Base-by-base conservation (phyloP, 2,888 invertebrate genomes). In the Amphipyra tragopoginis region DNA sequence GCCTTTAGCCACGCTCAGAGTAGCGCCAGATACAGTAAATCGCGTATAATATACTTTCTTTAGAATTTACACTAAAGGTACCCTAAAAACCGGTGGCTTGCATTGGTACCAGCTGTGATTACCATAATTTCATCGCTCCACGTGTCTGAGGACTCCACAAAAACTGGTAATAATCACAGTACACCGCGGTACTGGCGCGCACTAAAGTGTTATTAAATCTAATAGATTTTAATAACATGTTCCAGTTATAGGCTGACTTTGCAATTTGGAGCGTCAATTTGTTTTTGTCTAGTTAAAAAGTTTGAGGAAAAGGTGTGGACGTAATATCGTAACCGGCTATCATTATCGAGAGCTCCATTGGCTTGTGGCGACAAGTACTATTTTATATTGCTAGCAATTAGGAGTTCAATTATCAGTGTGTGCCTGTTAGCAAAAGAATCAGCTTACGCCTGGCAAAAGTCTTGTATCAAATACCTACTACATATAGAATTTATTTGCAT, bases 121-220 rank as follows among this genome's bases (percentile, higher is more conserved):
- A 94, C 92, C 92, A 93, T 94, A 93, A 94, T 94, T 94, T 91
- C 91, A 92, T 91, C 92, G 88, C 88, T 80, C 93, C 93, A 94
- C 93, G 93, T 94, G 93, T 93, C 93, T 87, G 88, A 83, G 85
- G 92, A 89, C 89, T 82, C 79, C 77, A 93, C 91, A 94, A 94
- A 94, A 94, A 93, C 91, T 92, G 92, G 91, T 87, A 90, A 86
- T 93, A 93, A 93, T 93, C 91, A 93, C 90, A 83, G 90, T 88
- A 89, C 88, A 85, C 80, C 77, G 86, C 66, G 67, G 84, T 90
- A 92, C 89, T 81, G 83, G 70, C 71, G 66, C 33, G 50, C 13
- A 65, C 72, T 79, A 55, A 88, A 87, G 72, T 81, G 74, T 54
- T 67, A 66, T 69, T 40, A 47, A 57, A 36, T 53, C 14, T 65